Base-by-base conservation (phyloP, 2,888 invertebrate genomes). In the Zeuzera pyrina region DNA sequence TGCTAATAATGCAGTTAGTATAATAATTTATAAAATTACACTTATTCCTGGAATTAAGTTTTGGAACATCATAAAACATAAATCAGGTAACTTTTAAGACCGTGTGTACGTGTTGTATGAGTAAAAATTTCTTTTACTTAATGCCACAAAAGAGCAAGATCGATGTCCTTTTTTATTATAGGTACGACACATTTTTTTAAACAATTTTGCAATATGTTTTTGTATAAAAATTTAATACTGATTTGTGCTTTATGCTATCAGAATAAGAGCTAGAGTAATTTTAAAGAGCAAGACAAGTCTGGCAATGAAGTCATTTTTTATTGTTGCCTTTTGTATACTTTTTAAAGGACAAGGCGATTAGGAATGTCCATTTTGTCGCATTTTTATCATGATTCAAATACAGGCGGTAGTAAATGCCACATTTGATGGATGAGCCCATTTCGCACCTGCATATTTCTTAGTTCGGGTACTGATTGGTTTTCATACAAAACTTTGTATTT, bases 311-410 rank as follows among this genome's bases (percentile, higher is more conserved):
- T n/a, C n/a, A n/a, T n/a, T n/a, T n/a, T n/a, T n/a, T n/a, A n/a
- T n/a, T n/a, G n/a, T n/a, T n/a, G n/a, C 55, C 70, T 62, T 67
- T 78, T 78, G 74, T 74, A 41, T 48, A 52, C 61, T 68, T 70
- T 70, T 68, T 64, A 69, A 65, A 65, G 64, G 66, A 69, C 73
- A 71, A 62, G 59, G 54, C 60, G 74, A 81, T 79, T 78, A 76
- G 70, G 68, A 59, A 65, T 78, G 79, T 76, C 71, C 76, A 64
- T 76, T 73, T 65, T 67, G 73, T 73, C 45, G 51, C 50, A 60
- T 67, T 69, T 35, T 71, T 71, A 63, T 61, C 46, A 53, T 49
- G 40, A 47, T 56, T 46, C 49, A 49, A 45, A 50, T 46, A 40
- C n/a, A n/a, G 47, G 51, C 48, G 61, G 60, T 53, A 60, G 60